These are phyloP conservation scores for Scalopus aquaticus DNA, from an alignment of 2,113 vertebrate genomes.

Conservation along the genomic window DNA sequence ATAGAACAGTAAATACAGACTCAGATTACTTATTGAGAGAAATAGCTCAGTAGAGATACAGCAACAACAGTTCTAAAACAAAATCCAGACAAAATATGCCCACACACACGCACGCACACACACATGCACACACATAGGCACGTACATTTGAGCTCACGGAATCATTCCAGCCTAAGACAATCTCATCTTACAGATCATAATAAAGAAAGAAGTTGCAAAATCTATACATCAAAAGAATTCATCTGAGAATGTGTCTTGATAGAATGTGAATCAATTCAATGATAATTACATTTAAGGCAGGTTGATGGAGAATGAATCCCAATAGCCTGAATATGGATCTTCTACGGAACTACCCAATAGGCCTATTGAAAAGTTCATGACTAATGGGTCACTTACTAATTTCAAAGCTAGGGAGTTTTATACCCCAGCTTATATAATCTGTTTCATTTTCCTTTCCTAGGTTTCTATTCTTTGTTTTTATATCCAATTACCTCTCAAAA, in stretches of 20 bases:
- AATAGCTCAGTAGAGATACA: slow-evolving; percentile 1
- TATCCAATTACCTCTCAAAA: neutral
- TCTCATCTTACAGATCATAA: slow-evolving; percentile 19
- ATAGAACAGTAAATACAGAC: slow-evolving; percentile 25
- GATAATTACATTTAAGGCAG: slow-evolving; percentile 49
- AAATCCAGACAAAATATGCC: slow-evolving; percentile 28
- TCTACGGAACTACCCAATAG: slow-evolving; percentile 12
- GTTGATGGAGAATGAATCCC: slow-evolving; percentile 42
- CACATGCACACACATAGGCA: too few relatives aligned
- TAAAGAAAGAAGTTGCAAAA: slow-evolving; percentile 35
- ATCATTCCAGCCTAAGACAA: slow-evolving; percentile 13
- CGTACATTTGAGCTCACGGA: neutral
- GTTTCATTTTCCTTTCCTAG: neutral
- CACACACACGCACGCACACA: neutral
- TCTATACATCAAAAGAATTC: slow-evolving; percentile 26
- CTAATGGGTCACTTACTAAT: slow-evolving; percentile 53
- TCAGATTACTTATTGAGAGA: neutral
- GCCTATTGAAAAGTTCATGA: slow-evolving; percentile 22
- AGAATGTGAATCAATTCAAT: slow-evolving; percentile 53
- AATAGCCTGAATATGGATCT: slow-evolving; percentile 35
- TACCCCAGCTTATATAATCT: neutral
- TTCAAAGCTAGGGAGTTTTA: slow-evolving; percentile 32
- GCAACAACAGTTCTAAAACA: slow-evolving; percentile 23
- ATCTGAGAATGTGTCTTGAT: slow-evolving; percentile 44
- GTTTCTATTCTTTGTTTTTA: neutral